Base-by-base conservation (phyloP, 2,888 invertebrate genomes). In the Danaus chrysippus region DNA sequence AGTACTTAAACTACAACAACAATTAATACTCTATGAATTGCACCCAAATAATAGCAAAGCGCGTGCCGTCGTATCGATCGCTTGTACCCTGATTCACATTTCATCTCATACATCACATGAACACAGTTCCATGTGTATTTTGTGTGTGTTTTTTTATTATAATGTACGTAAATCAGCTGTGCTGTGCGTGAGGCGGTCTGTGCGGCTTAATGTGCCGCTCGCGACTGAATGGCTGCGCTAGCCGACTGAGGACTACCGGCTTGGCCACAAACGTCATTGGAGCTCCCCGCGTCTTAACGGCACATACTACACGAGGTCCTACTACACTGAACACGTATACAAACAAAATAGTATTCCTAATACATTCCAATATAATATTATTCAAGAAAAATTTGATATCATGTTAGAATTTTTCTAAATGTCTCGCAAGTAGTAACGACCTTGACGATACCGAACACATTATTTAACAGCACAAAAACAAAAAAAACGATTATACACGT, bases 281-380 rank as follows among this genome's bases (percentile, higher is more conserved):
- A 70, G 75, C 75, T 68, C 77, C 79, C 77, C 79, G 80, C 78
- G 76, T 77, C 77, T 76, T 74, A 75, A 75, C 83, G 80, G 76
- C 71, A 85, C 85, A 84, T 84, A 79, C 78, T 83, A 83, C 86
- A 83, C 86, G 82, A 81, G 81, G 76, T 76, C 81, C 74, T 87
- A 87, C 84, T 86, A 88, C 84, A 76, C 58, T 70, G 76, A 76
- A 78, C 83, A 84, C 76, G 86, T 89, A 89, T 89, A 89, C 84
- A 89, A 89, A 89, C 87, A 85, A 83, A n/a, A 76, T 64, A 64
- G 67, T 70, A 65, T 66, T 60, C 58, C 65, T 62, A 62, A 64
- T 61, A 64, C 49, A 59, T 65, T 63, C 58, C 52, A 59, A 58
- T 63, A 67, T 61, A 54, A 62, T 34, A 34, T 34, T 34, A 34